Percentiles rank a stretch among this genome's conserved stretches.
Conservation (phyloP, 2,797 vertebrate genomes). For the Manis javanica region DNA sequence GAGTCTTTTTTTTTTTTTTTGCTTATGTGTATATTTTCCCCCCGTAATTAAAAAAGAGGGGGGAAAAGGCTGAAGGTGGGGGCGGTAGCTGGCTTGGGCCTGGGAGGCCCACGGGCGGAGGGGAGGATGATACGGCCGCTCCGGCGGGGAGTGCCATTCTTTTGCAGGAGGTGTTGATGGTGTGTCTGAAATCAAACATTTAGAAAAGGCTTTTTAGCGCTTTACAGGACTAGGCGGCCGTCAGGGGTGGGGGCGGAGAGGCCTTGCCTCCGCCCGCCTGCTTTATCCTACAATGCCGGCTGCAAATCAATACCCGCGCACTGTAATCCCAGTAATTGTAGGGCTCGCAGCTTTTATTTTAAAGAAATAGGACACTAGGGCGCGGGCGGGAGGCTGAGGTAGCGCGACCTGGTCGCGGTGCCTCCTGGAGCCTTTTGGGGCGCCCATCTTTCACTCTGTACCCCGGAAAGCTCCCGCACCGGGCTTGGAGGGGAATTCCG, state of each 20-base stretch:
- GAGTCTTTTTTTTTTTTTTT: constrained; percentile 54
- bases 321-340: constrained; percentile 90
- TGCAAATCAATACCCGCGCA: constrained; percentile 88
- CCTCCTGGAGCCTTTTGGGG: neutral
- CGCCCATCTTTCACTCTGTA: neutral
- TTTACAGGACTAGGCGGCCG: constrained; percentile 83
- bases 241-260: constrained; percentile 10
- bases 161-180: constrained; percentile 86
- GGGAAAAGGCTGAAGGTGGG: constrained; percentile 81
- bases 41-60: constrained; percentile 84
- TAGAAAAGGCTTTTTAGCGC: constrained; percentile 83
- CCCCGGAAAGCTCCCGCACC: neutral
- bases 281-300: constrained; percentile 86
- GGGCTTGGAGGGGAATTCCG: neutral
- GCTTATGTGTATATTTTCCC: constrained; percentile 83
- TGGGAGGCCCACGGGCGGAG: constrained; percentile 77
- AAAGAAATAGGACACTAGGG: constrained; percentile 85
- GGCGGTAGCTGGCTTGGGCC: constrained; percentile 77
- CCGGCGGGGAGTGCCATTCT: constrained; percentile 73
- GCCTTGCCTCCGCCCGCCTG: constrained; percentile 64
- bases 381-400: neutral
- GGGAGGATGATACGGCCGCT: constrained; percentile 69
- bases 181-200: constrained; percentile 87
- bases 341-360: constrained; percentile 87
- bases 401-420: neutral